A percentile compares a stretch with the other conserved stretches of the same genome.
phyloP scores from a whole-genome alignment of 2,113 vertebrate genomes.

The Bubo scandiacus region DNA sequence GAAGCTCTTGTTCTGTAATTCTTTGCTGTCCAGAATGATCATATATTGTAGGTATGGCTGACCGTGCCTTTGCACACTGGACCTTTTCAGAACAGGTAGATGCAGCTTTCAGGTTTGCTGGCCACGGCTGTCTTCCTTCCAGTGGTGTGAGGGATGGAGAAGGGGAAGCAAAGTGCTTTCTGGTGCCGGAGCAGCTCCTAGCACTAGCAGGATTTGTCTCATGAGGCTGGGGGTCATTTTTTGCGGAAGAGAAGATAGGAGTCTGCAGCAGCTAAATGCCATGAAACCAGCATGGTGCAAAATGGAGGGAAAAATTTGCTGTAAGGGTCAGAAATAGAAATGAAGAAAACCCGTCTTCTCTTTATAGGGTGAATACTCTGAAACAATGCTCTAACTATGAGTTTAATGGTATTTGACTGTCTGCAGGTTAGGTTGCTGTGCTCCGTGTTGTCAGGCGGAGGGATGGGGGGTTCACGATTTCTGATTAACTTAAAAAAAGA shows the following conservation, averaged over 20 bases:
- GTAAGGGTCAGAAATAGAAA: not conserved
- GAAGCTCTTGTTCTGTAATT: not conserved
- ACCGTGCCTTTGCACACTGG: not conserved
- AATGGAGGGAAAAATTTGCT: not conserved
- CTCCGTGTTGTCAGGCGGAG: constrained; percentile 2
- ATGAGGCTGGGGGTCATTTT: not conserved
- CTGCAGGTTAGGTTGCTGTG: constrained; percentile 32
- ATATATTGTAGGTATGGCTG: not conserved
- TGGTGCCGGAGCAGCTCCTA: not conserved
- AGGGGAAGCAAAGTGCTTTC: not conserved
- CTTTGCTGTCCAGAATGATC: no score
- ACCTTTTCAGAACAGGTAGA: not conserved
- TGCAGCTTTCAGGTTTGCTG: not conserved
- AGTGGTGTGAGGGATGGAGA: not conserved
- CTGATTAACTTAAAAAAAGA: constrained; percentile 67
- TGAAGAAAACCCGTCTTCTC: not conserved
- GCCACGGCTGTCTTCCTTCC: not conserved
- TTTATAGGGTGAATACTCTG: not conserved
- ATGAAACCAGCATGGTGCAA: not conserved
- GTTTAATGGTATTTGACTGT: constrained; percentile 30
- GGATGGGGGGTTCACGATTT: not conserved
- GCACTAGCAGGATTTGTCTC: not conserved
- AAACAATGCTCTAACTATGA: not conserved
- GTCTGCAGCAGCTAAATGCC: not conserved
- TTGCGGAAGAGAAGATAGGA: not conserved